Evolutionary conservation across 2,888 invertebrate genomes (phyloP), one percentile per base, ranked within the genome.

Genomic region (Drosophila incognita): DNA sequence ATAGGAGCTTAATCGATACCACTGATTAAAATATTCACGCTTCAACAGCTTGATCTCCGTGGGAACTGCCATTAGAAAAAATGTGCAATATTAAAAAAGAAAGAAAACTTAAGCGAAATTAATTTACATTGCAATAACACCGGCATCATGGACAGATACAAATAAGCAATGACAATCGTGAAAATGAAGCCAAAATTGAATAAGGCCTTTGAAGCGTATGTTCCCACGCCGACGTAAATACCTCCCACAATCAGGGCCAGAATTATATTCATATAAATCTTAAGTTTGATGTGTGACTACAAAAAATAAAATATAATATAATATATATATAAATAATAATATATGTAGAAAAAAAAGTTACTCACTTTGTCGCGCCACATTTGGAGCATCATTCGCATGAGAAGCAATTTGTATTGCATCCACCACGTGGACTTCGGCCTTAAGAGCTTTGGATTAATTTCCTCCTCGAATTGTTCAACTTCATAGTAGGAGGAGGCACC

Each of bases 121-220:
- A 6, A 54, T 94, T 96, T 94, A 97, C 97, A 97, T 83, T 96
- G 95, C 76, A 97, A 93, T 58, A 97, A 93, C 51, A 97, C 95
- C 4, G 97, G 97, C 94, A 97, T 95, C 96, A 97, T 96, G 0
- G 97, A 96, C 60, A 97, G 94, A 90, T 97, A 97, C 87, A 97
- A 94, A 93, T 97, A 96, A 35, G 95, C 95, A 73, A 97, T 97
- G 24, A 96, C 94, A 72, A 96, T 96, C 1, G 96, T 96, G 89
- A 96, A 97, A 85, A 96, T 96, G 91, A 97, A 97, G 13, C 97
- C 97, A 89, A 97, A 97, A 93, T 97, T 97, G 91, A 96, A 97
- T 33, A 97, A 93, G 0, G 96, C 96, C 91, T 96, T 97, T 0
- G 97, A 96, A 0, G 96, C 97, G 83, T 97, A 96, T 82, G 96